Percentiles rank a stretch among this genome's conserved stretches.
phyloP scores from a whole-genome alignment of 2,888 invertebrate species.

The Dendrolimus pini region DNA sequence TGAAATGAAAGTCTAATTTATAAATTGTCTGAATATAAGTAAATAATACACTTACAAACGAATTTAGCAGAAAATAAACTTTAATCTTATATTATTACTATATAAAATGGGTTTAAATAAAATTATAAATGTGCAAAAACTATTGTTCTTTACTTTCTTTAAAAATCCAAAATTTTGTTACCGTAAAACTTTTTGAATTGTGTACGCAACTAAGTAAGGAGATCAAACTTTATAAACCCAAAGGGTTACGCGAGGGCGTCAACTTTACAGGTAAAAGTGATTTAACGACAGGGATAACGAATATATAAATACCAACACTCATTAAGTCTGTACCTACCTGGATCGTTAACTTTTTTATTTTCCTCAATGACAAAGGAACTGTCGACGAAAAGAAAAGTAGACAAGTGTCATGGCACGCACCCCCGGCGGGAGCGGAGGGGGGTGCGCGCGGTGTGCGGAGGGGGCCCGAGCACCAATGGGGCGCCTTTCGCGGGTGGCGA shows the following conservation, averaged over 20 bases:
- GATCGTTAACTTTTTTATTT: conserved; percentile 77
- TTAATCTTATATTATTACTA: too few relatives aligned
- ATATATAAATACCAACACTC: conserved; percentile 46
- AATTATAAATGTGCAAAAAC: too few relatives aligned
- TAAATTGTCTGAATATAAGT: too few relatives aligned
- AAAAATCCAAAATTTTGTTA: too few relatives aligned
- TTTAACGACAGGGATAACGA: conserved; percentile 14
- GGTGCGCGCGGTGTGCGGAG: conserved; percentile 30
- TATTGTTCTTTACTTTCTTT: too few relatives aligned
- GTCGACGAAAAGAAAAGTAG: conserved; percentile 77
- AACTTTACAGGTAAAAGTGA: not conserved
- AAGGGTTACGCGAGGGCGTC: not conserved
- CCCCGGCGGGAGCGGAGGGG: conserved; percentile 42
- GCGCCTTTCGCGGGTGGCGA: conserved; percentile 33
- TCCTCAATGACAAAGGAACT: conserved; percentile 76
- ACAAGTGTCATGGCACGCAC: conserved; percentile 76
- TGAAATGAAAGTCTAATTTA: too few relatives aligned
- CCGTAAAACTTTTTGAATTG: too few relatives aligned
- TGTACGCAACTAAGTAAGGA: too few relatives aligned
- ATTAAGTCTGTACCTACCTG: conserved; percentile 66
- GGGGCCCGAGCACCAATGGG: conserved; percentile 42
- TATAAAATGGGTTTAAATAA: too few relatives aligned
- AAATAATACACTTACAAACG: too few relatives aligned
- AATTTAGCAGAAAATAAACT: too few relatives aligned
- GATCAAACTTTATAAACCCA: not conserved